Conservation (phyloP, 2,113 vertebrate species). For the Triplophysa rosa region DNA sequence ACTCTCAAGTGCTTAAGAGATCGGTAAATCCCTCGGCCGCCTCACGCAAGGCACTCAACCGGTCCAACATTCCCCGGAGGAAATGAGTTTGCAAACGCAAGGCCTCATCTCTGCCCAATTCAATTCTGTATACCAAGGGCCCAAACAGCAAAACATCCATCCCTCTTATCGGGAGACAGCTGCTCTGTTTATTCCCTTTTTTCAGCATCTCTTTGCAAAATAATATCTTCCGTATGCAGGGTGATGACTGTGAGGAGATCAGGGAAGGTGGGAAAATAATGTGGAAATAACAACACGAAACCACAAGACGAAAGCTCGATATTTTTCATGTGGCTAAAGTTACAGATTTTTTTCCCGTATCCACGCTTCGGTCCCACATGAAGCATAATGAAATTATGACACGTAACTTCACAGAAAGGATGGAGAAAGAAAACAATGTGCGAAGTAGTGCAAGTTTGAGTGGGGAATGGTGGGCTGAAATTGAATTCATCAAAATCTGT, state of each 20-base stretch:
- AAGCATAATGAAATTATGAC: slow-evolving; percentile 14
- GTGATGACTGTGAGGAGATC: slow-evolving; percentile 9
- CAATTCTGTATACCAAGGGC: slow-evolving; percentile 27
- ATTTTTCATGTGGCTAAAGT: not conserved
- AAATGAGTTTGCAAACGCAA: slow-evolving; percentile 34
- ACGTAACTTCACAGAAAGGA: slow-evolving; percentile 46
- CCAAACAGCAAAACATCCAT: slow-evolving; percentile 14
- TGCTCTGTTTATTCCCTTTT: slow-evolving; percentile 15
- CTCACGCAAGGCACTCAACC: slow-evolving; percentile 14
- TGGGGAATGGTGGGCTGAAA: slow-evolving; percentile 50
- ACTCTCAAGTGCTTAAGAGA: not conserved
- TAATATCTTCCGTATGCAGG: not conserved
- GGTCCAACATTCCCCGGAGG: slow-evolving; percentile 9
- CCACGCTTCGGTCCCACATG: not conserved
- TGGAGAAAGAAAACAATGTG: slow-evolving; percentile 39
- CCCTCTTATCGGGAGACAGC: not conserved
- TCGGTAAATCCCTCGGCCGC: slow-evolving; percentile 13
- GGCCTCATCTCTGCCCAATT: slow-evolving; percentile 25
- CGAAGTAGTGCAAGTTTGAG: slow-evolving; percentile 12
- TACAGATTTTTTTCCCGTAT: not conserved
- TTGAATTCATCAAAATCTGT: slow-evolving; percentile 69
- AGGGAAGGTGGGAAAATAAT: slow-evolving; percentile 9
- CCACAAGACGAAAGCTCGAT: not conserved
- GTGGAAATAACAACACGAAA: slow-evolving; percentile 7
- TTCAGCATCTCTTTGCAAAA: not conserved